These are phyloP conservation scores for Eriosoma lanigerum DNA, from an alignment of 1,140 invertebrate species.

Conservation along the genomic window DNA sequence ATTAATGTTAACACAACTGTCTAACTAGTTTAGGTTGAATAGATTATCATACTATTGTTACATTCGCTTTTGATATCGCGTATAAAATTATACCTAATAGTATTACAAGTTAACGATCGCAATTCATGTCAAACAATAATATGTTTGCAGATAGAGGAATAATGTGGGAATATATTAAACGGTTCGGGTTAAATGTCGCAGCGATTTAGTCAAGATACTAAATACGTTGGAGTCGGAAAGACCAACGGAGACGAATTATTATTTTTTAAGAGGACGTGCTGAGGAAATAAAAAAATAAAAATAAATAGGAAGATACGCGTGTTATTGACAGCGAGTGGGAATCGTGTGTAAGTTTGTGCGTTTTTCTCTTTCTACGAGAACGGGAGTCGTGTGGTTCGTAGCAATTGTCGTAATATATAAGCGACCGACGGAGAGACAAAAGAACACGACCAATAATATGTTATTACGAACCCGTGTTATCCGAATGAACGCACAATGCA, in stretches of 20 bases:
- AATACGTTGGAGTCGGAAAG: too few relatives aligned
- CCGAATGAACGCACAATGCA: not conserved
- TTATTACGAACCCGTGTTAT: too few relatives aligned
- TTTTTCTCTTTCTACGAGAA: not conserved
- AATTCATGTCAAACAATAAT: not conserved
- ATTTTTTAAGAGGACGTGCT: not conserved
- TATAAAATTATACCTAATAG: too few relatives aligned
- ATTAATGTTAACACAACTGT: too few relatives aligned
- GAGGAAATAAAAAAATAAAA: too few relatives aligned
- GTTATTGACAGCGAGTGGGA: too few relatives aligned
- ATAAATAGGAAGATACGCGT: not conserved
- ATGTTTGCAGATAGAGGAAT: too few relatives aligned
- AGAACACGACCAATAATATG: not conserved
- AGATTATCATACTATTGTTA: too few relatives aligned
- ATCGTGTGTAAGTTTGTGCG: not conserved
- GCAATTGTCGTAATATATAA: not conserved
- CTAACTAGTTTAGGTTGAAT: too few relatives aligned
- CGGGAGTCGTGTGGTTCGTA: not conserved
- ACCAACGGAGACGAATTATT: too few relatives aligned
- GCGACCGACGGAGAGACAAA: not conserved
- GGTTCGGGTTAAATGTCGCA: not conserved
- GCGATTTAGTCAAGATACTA: too few relatives aligned
- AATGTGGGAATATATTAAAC: not conserved
- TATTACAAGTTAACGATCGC: not conserved
- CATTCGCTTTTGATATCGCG: too few relatives aligned